Base-by-base conservation (phyloP, 2,888 invertebrate genomes). In the Antitype chi region DNA sequence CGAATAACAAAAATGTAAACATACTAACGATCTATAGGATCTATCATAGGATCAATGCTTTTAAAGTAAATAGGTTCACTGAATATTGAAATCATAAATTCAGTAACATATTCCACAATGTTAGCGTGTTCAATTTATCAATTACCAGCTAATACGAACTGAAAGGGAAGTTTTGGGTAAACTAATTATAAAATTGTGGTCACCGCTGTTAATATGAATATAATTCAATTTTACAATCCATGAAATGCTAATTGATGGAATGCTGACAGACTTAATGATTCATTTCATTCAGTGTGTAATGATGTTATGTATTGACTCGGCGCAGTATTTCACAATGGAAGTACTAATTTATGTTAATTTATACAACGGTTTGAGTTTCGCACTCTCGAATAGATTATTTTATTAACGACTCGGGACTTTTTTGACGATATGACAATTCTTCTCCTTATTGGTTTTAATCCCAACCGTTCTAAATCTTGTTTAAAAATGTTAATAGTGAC, bases 201-300 rank as follows among this genome's bases (percentile, higher is more conserved):
- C 76, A 81, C 38, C 60, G n/a, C n/a, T 81, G 74, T 86, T 84
- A 81, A 88, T 79, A 75, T 79, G 77, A 74, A 77, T 75, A 78
- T 85, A 81, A 87, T 84, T 85, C 63, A 81, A 84, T 87, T 88
- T 76, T 74, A 80, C 81, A 83, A 80, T 84, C 66, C 79, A 91
- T 90, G 90, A 90, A 87, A 88, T 88, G 88, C 89, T 93, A 92
- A 93, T 93, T 93, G 91, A 93, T 91, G 90, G 88, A 92, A 90
- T 89, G 88, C 90, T 86, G 91, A 91, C 89, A 89, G 90, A 90
- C 89, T 90, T 84, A 91, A 91, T 91, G 89, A 88, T 91, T 91
- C 89, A 90, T 91, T 91, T 90, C 92, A 91, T 91, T 92, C 92
- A 90, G 90, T 89, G 88, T 81, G 89, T 91, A 92, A 92, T 88